Conservation (phyloP, 2,888 invertebrate genomes). For the Uropetala carovei region DNA sequence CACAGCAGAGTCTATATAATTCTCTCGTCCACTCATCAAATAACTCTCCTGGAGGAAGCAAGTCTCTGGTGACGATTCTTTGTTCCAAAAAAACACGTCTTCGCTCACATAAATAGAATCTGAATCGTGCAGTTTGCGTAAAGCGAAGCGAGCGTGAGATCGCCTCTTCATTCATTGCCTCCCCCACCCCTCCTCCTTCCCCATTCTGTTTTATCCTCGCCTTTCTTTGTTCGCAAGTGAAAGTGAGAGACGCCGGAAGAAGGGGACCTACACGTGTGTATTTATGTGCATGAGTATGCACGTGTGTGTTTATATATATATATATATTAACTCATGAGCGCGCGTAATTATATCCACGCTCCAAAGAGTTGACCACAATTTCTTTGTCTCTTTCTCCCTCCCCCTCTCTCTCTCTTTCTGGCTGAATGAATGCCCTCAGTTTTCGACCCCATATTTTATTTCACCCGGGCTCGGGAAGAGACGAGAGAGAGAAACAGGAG, state of each 20-base stretch:
- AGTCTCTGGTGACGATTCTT: neutral
- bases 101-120: neutral
- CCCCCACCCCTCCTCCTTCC: too few species aligned
- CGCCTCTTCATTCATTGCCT: neutral
- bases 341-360: neutral
- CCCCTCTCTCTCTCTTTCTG: neutral
- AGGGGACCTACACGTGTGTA: neutral
- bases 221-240: neutral
- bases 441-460: neutral
- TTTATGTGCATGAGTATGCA: neutral
- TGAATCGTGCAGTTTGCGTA: neutral
- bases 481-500: neutral
- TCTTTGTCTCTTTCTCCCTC: neutral
- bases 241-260: neutral
- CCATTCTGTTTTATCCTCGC: too few species aligned
- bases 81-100: neutral
- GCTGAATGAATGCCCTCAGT: neutral
- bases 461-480: neutral
- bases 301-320: too few species aligned
- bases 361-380: neutral
- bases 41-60: too few species aligned
- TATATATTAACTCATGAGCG: neutral
- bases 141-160: neutral
- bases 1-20: too few species aligned
- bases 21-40: too few species aligned